Evolutionary conservation across 64 coral and sea anemone genomes (phyloP).

Genomic region (Platygyra sinensis): DNA sequence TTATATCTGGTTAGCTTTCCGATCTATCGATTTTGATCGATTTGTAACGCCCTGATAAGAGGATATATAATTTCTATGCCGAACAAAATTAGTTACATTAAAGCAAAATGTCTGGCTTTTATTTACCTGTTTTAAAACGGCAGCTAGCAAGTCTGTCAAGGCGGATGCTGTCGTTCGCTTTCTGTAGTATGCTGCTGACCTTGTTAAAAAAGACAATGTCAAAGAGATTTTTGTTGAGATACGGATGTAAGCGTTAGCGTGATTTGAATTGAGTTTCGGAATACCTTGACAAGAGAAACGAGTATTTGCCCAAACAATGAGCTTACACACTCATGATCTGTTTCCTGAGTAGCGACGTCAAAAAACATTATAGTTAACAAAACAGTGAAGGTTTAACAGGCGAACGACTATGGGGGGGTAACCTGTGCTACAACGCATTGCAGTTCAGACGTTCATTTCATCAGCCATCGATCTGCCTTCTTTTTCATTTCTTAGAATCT

Average conservation of each 20-base stretch:
- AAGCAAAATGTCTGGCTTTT: background rate
- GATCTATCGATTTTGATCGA: no score
- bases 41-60: no score
- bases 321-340: slow-evolving; percentile 72
- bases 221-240: background rate
- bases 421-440: no score
- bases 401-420: background rate
- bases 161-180: slow-evolving; percentile 78
- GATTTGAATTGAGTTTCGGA: no score
- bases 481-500: background rate
- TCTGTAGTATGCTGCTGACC: slow-evolving; percentile 57
- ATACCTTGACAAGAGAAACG: background rate
- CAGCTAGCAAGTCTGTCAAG: slow-evolving; percentile 90
- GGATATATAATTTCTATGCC: background rate
- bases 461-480: no score
- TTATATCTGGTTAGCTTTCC: no score
- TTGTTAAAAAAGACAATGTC: background rate
- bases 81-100: background rate
- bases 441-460: no score
- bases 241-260: background rate
- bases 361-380: slow-evolving; percentile 66
- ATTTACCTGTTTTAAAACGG: slow-evolving; percentile 96
- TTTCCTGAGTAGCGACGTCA: slow-evolving; percentile 51
- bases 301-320: background rate
- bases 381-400: background rate